phyloP scores from a whole-genome alignment of 2,888 invertebrate species.

The Cheilosia variabilis region DNA sequence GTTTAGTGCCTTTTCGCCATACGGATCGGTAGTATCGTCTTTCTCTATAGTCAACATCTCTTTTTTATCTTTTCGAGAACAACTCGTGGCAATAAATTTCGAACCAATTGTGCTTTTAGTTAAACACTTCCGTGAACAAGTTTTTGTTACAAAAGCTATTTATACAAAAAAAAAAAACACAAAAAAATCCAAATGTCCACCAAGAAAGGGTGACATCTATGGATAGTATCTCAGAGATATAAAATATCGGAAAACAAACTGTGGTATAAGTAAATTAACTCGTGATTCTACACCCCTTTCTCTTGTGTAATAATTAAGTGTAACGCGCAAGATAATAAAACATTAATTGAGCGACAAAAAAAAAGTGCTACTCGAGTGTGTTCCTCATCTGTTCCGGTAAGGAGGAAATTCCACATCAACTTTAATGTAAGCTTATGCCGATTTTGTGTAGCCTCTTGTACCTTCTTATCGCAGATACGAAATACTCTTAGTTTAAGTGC shows the following conservation, averaged over 20 bases:
- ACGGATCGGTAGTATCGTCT: slow-evolving; percentile 27
- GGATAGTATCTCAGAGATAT: slow-evolving; percentile 49
- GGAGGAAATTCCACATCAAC: slow-evolving; percentile 6
- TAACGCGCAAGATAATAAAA: slow-evolving; percentile 22
- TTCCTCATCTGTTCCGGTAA: slow-evolving; percentile 4
- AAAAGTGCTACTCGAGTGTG: neutral
- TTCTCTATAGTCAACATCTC: neutral
- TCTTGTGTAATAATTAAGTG: slow-evolving; percentile 14
- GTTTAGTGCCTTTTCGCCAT: slow-evolving; percentile 36
- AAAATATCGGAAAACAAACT: slow-evolving; percentile 14
- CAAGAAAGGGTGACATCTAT: slow-evolving; percentile 16
- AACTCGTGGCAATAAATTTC: slow-evolving; percentile 8
- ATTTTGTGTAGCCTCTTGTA: neutral
- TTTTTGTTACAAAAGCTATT: neutral
- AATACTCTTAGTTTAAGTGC: slow-evolving; percentile 18
- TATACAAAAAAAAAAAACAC: neutral
- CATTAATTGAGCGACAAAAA: neutral
- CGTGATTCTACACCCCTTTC: slow-evolving; percentile 34
- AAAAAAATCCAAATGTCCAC: neutral
- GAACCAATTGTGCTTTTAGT: slow-evolving; percentile 28
- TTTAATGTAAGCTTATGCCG: slow-evolving; percentile 19
- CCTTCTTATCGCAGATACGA: neutral
- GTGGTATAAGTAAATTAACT: slow-evolving; percentile 47
- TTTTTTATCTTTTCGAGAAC: slow-evolving; percentile 16
- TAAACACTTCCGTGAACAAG: slow-evolving; percentile 44